phyloP scores from a whole-genome alignment of 2,797 vertebrate genomes.

The Hafferia zeledoni region DNA sequence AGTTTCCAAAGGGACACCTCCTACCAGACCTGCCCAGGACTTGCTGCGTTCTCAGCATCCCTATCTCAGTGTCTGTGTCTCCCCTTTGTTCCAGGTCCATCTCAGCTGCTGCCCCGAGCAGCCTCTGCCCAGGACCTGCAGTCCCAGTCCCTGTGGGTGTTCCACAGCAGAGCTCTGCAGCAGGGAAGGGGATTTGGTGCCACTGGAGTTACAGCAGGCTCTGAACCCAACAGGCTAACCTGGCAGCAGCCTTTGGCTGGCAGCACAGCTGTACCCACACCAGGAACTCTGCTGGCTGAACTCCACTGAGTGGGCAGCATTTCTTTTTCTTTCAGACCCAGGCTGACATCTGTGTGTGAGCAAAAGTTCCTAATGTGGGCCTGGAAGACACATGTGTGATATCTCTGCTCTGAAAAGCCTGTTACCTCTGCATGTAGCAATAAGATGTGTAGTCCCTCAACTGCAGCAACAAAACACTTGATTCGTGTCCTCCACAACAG shows the following conservation, averaged over 20 bases:
- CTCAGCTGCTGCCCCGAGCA: background rate
- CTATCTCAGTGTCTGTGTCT: background rate
- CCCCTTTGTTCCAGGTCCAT: background rate
- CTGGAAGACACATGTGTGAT: background rate
- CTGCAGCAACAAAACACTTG: background rate
- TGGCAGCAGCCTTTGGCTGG: slow-evolving; percentile 1
- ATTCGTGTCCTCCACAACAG: background rate
- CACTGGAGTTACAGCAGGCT: accelerated
- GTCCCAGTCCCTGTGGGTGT: background rate
- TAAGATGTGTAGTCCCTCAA: background rate
- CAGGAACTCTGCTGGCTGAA: background rate
- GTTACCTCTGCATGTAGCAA: background rate
- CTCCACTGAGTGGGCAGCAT: background rate
- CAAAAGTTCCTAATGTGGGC: background rate
- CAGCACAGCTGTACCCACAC: background rate
- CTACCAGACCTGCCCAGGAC: background rate
- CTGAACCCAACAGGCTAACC: background rate
- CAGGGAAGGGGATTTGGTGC: background rate
- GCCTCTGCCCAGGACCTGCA: background rate
- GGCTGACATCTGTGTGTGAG: background rate
- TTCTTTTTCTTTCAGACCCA: background rate
- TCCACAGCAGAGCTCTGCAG: background rate
- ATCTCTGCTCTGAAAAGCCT: background rate
- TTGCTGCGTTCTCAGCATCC: background rate
- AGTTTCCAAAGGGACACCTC: background rate